Percentiles rank a stretch among this genome's conserved stretches.
Evolutionary conservation across 2,888 invertebrate genomes (phyloP).

Genomic region (Zeuzera pyrina): DNA sequence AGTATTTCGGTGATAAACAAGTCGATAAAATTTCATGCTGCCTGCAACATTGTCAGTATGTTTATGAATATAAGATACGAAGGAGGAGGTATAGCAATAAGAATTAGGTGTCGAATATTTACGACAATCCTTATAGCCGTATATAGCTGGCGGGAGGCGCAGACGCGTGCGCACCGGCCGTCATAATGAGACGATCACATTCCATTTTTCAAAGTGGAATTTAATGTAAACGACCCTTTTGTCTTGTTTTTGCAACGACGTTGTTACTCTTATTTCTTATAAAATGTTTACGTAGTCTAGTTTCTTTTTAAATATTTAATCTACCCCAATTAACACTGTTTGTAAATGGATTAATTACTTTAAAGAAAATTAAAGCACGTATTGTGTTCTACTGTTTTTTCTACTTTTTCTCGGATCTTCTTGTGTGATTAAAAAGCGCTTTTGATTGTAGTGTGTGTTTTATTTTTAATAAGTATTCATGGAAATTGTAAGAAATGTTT

Average conservation of each 20-base stretch:
- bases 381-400: too few species aligned
- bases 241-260: conserved; percentile 19
- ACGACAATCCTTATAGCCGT: conserved; percentile 31
- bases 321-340: too few species aligned
- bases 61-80: not conserved
- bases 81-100: conserved; percentile 18
- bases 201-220: conserved; percentile 44
- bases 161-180: conserved; percentile 37
- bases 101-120: conserved; percentile 53
- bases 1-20: conserved; percentile 2
- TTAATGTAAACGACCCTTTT: conserved; percentile 38
- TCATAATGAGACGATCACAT: conserved; percentile 35
- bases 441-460: too few species aligned
- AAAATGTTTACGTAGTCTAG: too few species aligned
- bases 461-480: too few species aligned
- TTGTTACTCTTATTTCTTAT: too few species aligned
- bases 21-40: not conserved
- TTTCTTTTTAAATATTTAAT: too few species aligned
- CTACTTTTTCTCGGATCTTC: too few species aligned
- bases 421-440: too few species aligned
- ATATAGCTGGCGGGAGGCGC: conserved; percentile 27
- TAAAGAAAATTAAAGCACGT: too few species aligned
- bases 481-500: too few species aligned
- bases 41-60: not conserved
- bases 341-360: too few species aligned